Percentiles rank a stretch among this genome's conserved stretches.
These are phyloP conservation scores for Dendrocincla tyrannina DNA, from an alignment of 2,797 vertebrate genomes.

Conservation along the genomic window DNA sequence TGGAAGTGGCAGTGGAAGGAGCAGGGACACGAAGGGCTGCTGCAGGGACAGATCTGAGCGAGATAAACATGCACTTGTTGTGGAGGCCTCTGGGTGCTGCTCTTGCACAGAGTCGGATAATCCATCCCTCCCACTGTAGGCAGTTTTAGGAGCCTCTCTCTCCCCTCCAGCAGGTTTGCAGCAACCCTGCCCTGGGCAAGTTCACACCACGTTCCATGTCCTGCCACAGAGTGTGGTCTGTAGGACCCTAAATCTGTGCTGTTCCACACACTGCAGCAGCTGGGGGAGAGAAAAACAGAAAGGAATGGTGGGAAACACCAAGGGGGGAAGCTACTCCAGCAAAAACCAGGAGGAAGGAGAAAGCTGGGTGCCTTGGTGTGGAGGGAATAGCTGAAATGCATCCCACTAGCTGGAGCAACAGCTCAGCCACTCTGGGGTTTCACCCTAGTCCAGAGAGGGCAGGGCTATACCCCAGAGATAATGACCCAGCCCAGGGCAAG, in stretches of 20 bases:
- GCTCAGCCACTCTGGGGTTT: neutral
- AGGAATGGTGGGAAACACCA: neutral
- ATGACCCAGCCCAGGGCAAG: too few relatives aligned
- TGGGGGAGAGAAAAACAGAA: neutral
- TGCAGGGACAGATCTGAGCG: neutral
- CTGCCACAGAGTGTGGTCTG: neutral
- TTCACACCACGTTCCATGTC: neutral
- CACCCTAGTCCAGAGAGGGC: neutral
- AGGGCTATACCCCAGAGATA: neutral
- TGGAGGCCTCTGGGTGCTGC: slow-evolving; percentile 59
- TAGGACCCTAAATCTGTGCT: neutral
- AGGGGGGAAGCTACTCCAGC: neutral
- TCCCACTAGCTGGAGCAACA: neutral
- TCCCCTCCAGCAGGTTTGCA: neutral
- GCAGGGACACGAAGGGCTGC: neutral
- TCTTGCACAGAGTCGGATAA: slow-evolving; percentile 14
- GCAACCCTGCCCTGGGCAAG: neutral
- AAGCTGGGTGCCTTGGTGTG: rapidly evolving
- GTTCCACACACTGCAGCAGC: neutral
- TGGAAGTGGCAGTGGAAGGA: neutral
- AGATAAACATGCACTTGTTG: neutral
- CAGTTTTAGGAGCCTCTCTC: neutral
- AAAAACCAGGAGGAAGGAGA: neutral
- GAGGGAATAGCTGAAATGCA: rapidly evolving
- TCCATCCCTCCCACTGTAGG: neutral